These are phyloP conservation scores for Pygathrix nemaeus DNA, from an alignment of 2,113 vertebrate species.

Conservation along the genomic window DNA sequence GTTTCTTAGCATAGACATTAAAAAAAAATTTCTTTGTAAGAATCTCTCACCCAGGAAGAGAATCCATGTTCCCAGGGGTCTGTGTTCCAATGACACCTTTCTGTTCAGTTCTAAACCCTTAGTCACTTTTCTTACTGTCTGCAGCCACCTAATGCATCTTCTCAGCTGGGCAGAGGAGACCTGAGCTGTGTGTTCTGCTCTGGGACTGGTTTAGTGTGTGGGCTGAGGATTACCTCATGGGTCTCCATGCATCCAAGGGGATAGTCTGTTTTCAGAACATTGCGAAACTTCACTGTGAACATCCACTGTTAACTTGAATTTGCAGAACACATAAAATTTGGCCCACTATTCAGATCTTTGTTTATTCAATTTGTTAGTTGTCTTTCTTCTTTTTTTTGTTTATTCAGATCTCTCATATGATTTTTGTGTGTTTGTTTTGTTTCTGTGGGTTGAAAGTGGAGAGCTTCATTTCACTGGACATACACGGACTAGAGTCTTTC, in stretches of 20 bases:
- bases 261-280: background rate
- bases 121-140: background rate
- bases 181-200: background rate
- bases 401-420: background rate
- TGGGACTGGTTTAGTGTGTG: background rate
- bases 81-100: background rate
- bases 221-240: background rate
- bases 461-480: background rate
- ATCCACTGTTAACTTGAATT: background rate
- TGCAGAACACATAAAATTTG: background rate
- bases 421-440: background rate
- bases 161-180: background rate
- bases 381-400: background rate
- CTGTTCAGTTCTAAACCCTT: background rate
- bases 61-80: fast-evolving
- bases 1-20: background rate
- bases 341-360: background rate
- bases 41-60: background rate
- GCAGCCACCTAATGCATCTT: background rate
- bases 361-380: background rate
- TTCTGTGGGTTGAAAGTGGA: background rate
- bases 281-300: background rate
- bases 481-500: background rate
- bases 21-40: background rate
- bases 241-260: background rate